Evolutionary conservation across 1,140 invertebrate species (phyloP).

Genomic region (Caerostris darwini): DNA sequence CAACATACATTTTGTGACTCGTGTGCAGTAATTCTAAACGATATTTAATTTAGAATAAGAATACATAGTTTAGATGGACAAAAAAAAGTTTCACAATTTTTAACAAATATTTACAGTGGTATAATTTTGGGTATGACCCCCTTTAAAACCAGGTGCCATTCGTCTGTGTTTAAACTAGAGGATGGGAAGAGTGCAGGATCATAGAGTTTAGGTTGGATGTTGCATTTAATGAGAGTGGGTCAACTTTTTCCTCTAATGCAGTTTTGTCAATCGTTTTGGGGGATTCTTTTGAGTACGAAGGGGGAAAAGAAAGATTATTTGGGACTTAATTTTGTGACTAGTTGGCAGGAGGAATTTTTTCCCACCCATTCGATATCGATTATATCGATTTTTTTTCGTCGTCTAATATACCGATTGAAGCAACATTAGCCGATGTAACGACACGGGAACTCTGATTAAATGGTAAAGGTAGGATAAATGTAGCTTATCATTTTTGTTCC

Average conservation of each 20-base stretch:
- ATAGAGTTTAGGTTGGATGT: slow-evolving; percentile 32
- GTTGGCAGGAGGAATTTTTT: slow-evolving; percentile 38
- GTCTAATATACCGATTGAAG: slow-evolving; percentile 15
- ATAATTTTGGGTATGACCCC: slow-evolving; percentile 27
- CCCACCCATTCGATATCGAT: slow-evolving; percentile 32
- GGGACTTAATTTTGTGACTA: slow-evolving; percentile 68
- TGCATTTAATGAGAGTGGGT: slow-evolving; percentile 57
- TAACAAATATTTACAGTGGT: background rate
- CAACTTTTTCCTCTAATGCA: slow-evolving; percentile 48
- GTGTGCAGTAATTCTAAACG: no score
- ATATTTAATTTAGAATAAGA: no score
- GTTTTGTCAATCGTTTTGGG: slow-evolving; percentile 48
- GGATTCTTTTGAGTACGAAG: slow-evolving; percentile 26
- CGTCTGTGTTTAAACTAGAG: slow-evolving; percentile 18
- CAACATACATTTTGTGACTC: no score
- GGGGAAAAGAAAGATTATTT: slow-evolving; percentile 50
- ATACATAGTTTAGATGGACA: no score
- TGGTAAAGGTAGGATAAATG: background rate
- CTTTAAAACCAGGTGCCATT: background rate
- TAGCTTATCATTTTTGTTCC: slow-evolving; percentile 22
- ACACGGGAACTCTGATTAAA: slow-evolving; percentile 27
- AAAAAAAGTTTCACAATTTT: background rate
- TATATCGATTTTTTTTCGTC: slow-evolving; percentile 52
- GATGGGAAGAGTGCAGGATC: background rate
- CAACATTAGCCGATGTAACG: slow-evolving; percentile 21